A percentile compares a stretch with the other conserved stretches of the same genome.
phyloP scores from a whole-genome alignment of 2,797 vertebrate species.

The Leptodactylus fallax region DNA sequence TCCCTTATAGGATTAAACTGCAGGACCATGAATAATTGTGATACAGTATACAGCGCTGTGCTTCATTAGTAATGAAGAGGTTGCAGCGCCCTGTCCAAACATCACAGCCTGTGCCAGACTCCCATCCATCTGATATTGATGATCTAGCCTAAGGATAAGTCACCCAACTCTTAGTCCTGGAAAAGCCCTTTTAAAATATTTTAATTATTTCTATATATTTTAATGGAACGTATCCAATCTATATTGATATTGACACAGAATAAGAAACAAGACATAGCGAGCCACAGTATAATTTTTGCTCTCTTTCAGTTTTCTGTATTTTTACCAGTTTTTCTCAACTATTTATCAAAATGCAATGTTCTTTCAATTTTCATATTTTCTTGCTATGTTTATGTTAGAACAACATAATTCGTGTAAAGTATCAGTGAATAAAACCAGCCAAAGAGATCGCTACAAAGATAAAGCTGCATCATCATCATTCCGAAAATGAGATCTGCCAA shows the following conservation, averaged over 20 bases:
- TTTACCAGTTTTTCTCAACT: neutral
- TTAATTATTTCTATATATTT: too few relatives aligned
- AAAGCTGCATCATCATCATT: conserved; percentile 63
- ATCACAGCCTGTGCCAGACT: too few relatives aligned
- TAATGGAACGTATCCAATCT: too few relatives aligned
- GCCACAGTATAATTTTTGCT: neutral
- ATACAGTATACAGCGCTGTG: too few relatives aligned
- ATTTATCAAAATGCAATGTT: neutral
- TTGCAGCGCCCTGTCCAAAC: too few relatives aligned
- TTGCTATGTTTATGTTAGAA: neutral
- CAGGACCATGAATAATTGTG: too few relatives aligned
- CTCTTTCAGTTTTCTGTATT: neutral
- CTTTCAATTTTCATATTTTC: neutral
- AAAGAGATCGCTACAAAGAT: conserved; percentile 60
- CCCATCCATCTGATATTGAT: too few relatives aligned
- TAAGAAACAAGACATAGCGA: neutral
- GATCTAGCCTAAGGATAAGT: too few relatives aligned
- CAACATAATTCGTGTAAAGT: neutral
- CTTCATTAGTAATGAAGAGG: too few relatives aligned
- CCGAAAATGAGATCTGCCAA: conserved; percentile 64
- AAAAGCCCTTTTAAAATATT: too few relatives aligned
- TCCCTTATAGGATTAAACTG: too few relatives aligned
- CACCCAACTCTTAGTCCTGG: too few relatives aligned
- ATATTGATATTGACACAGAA: neutral
- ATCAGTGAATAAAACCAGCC: neutral